phyloP scores from a whole-genome alignment of 2,797 vertebrate genomes.

The Microhierax caerulescens region DNA sequence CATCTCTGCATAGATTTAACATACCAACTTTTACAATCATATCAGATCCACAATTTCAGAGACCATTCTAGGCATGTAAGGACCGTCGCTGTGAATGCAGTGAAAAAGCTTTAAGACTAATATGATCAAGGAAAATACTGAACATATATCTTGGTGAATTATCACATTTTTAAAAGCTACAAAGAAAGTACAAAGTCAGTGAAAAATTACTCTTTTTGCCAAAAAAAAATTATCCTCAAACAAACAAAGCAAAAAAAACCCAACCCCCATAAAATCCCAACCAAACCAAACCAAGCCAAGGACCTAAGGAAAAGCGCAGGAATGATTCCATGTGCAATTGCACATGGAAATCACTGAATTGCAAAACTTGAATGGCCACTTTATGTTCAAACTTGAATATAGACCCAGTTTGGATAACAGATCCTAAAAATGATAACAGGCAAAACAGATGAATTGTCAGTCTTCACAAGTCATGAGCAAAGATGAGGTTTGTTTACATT shows the following conservation, averaged over 20 bases:
- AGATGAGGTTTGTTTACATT: neutral
- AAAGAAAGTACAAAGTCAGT: neutral
- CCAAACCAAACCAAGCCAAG: neutral
- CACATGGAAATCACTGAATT: neutral
- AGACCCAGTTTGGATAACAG: neutral
- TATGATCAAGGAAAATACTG: neutral
- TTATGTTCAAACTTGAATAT: neutral
- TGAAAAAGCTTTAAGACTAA: neutral
- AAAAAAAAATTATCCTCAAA: too few relatives aligned
- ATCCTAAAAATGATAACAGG: neutral
- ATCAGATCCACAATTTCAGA: neutral
- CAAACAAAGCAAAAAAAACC: neutral
- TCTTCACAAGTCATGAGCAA: neutral
- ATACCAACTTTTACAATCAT: neutral
- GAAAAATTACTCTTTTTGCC: neutral
- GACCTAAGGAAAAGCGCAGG: neutral
- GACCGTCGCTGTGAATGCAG: neutral
- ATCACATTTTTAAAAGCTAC: neutral
- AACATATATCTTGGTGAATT: neutral
- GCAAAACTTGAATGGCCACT: neutral
- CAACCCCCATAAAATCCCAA: neutral
- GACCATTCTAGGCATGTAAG: neutral
- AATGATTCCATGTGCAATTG: neutral
- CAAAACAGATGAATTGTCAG: neutral
- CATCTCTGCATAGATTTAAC: neutral